Evolutionary conservation across 2,888 invertebrate species (phyloP), one percentile per base, ranked within the genome.

Genomic region (Heliconius hortense): DNA sequence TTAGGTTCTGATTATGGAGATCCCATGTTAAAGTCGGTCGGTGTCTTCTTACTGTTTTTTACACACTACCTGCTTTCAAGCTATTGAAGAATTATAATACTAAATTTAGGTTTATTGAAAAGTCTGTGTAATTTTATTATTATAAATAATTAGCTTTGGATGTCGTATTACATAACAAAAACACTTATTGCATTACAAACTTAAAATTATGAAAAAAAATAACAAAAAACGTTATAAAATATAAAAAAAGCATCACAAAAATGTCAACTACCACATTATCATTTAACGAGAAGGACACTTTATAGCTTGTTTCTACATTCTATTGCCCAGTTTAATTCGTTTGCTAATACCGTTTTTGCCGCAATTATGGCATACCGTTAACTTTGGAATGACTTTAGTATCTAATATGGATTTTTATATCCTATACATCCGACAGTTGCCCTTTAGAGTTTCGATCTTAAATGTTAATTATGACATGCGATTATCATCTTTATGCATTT

Each of bases 351-450:
- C 77, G 80, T 89, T 89, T 88, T 89, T 90, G 83, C 82, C 74
- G 76, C 81, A 90, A 89, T 90, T 87, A 88, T 84, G 82, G 63
- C 83, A 86, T 87, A 79, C 84, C 83, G 71, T 79, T 79, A 81
- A 80, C 78, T 79, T 81, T 80, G 79, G 80, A 81, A 81, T 79
- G 62, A 64, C 71, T 76, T 73, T 59, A 72, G 76, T 74, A 78
- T 79, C 76, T 75, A 79, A 77, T 78, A 78, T 82, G 83, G 83
- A 84, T 86, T 88, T 88, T 87, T 85, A 86, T 83, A 76, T 79
- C 77, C 81, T 74, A 83, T 82, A 81, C 63, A 75, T 73, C 73
- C 72, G 75, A 75, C 63, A 67, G 31, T 39, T 48, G 48, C 21
- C 72, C 72, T 69, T 69, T 72, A 60, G 31, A 39, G 53, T 64